Percentiles rank a stretch among this genome's conserved stretches.
Evolutionary conservation across 2,888 invertebrate species (phyloP).

Genomic region (Harpalus rufipes): DNA sequence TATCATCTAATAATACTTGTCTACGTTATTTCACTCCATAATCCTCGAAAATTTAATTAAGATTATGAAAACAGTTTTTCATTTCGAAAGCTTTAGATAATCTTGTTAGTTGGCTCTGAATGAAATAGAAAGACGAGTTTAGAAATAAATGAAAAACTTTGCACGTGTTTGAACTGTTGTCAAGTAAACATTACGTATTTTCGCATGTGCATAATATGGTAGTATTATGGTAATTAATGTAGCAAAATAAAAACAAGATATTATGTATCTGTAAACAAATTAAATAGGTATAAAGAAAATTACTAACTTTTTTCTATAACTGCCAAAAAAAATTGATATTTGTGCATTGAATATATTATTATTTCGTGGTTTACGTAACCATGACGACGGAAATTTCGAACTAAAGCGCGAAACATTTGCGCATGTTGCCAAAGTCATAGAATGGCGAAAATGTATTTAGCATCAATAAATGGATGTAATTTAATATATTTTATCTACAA

Average conservation of each 20-base stretch:
- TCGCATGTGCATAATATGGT: too few species aligned
- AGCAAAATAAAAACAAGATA: neutral
- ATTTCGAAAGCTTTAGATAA: neutral
- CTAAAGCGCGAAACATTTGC: too few species aligned
- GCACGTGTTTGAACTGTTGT: neutral
- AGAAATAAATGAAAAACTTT: constrained; percentile 9
- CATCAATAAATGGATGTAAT: too few species aligned
- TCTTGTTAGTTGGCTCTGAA: neutral
- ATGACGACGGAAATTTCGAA: too few species aligned
- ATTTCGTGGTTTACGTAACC: too few species aligned
- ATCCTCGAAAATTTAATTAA: neutral
- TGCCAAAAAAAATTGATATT: too few species aligned
- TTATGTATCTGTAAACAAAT: constrained; percentile 5
- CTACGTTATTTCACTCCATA: neutral
- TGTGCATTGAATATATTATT: too few species aligned
- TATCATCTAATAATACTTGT: neutral
- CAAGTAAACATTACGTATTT: constrained; percentile 1
- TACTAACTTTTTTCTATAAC: neutral
- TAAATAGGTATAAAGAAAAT: neutral
- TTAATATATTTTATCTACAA: too few species aligned
- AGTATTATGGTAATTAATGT: constrained; percentile 16
- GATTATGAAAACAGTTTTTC: neutral
- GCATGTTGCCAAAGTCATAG: too few species aligned
- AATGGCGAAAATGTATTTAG: too few species aligned
- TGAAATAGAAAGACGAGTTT: constrained; percentile 6